phyloP scores from a whole-genome alignment of 1,140 invertebrate species.

The Conus betulinus region DNA sequence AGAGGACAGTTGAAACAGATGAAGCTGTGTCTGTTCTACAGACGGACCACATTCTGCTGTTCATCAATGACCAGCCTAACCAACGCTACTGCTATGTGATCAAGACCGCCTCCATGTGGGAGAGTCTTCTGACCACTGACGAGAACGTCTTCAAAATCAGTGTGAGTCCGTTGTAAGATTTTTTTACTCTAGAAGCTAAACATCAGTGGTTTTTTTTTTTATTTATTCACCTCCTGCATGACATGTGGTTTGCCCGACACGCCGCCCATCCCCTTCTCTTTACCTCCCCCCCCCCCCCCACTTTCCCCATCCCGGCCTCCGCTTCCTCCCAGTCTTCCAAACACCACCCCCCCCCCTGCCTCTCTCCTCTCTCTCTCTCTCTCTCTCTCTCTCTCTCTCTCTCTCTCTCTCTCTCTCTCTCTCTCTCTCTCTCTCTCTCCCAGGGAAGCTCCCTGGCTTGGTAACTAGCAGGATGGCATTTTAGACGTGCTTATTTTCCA shows the following conservation, averaged over 20 bases:
- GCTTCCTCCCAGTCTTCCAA: neutral
- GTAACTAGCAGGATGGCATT: no score
- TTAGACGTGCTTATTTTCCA: no score
- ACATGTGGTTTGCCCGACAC: neutral
- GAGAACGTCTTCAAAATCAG: conserved; percentile 20
- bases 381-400: no score
- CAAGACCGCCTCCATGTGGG: neutral
- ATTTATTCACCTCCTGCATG: no score
- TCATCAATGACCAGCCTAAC: conserved; percentile 17
- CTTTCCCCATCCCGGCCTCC: no score
- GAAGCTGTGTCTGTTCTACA: neutral
- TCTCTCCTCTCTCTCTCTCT: no score
- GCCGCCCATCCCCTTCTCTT: no score
- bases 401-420: no score
- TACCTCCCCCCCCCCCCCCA: no score
- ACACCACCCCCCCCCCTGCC: no score
- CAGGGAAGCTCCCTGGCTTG: no score
- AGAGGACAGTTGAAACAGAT: neutral
- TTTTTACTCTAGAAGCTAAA: no score
- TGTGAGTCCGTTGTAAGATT: neutral
- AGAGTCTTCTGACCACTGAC: neutral
- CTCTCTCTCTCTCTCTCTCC: neutral
- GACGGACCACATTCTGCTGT: conserved; percentile 18
- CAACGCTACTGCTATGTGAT: conserved; percentile 11
- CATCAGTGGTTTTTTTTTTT: neutral